Evolutionary conservation across 2,113 vertebrate genomes (phyloP).

Genomic region (Felis catus): DNA sequence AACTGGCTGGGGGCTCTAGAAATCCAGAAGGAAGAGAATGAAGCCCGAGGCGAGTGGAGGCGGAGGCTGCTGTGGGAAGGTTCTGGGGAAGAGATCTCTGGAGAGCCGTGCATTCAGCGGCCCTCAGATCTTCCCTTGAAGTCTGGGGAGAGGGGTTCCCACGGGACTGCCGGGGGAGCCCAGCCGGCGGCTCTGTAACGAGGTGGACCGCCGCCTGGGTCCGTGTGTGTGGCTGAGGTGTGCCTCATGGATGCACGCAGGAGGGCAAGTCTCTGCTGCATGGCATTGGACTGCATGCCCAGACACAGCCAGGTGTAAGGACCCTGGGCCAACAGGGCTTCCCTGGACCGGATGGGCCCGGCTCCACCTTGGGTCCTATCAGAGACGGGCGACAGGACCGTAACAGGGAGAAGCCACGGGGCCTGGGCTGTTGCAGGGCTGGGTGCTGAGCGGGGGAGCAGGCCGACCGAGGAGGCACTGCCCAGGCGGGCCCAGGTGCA

Average conservation of each 20-base stretch:
- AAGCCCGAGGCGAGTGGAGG: neutral
- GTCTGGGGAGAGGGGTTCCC: neutral
- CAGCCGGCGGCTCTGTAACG: fast-evolving
- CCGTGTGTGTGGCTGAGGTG: neutral
- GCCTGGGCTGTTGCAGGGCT: neutral
- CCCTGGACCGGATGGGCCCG: too few species aligned
- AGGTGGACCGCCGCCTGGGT: fast-evolving
- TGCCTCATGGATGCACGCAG: neutral
- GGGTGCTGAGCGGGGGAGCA: neutral
- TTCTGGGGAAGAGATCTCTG: neutral
- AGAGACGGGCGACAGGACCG: neutral
- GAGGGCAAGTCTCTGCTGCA: too few species aligned
- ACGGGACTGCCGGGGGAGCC: neutral
- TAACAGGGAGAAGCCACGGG: neutral
- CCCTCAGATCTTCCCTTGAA: neutral
- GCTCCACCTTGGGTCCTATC: neutral
- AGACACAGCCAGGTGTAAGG: neutral
- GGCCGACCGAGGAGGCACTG: fast-evolving
- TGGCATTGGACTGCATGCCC: neutral
- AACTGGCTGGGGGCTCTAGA: neutral
- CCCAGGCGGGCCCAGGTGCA: fast-evolving
- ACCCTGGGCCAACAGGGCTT: neutral
- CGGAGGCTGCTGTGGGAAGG: neutral
- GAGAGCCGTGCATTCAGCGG: neutral
- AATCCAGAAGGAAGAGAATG: neutral